phyloP scores from a whole-genome alignment of 2,113 vertebrate species.

The Todiramphus saurophagus region DNA sequence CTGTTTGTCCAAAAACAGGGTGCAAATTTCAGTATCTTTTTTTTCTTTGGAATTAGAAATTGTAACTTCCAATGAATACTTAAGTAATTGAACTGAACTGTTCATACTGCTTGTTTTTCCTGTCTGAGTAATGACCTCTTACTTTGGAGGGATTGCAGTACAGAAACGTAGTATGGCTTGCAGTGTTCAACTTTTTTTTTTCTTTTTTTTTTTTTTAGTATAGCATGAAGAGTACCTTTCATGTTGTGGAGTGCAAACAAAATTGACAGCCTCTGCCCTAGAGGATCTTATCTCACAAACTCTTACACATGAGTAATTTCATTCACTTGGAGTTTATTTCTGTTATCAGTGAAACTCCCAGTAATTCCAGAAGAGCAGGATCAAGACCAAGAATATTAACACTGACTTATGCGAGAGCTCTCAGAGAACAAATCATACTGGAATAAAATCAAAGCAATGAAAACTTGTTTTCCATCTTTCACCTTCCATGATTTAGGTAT shows the following conservation, averaged over 20 bases:
- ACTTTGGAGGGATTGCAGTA: background rate
- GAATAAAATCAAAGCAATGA: background rate
- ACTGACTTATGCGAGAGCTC: background rate
- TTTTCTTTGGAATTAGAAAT: background rate
- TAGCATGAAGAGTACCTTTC: background rate
- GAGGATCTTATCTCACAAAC: background rate
- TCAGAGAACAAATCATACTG: background rate
- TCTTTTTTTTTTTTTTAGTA: too few species aligned
- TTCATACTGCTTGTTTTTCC: background rate
- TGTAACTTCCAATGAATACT: background rate
- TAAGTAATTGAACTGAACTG: background rate
- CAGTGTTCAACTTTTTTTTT: background rate
- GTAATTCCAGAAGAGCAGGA: background rate
- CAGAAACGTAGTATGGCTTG: background rate
- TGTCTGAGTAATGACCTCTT: background rate
- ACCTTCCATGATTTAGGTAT: conserved; percentile 8
- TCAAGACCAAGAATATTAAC: background rate
- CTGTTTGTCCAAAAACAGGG: rapidly evolving
- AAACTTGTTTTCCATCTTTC: conserved; percentile 5
- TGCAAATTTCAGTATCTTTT: background rate
- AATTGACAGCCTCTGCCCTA: background rate
- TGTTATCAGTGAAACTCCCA: background rate
- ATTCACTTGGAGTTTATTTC: background rate
- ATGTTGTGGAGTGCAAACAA: background rate
- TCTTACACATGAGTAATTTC: background rate